Evolutionary conservation across 2,113 vertebrate genomes (phyloP).

Genomic region (Cebus imitator): DNA sequence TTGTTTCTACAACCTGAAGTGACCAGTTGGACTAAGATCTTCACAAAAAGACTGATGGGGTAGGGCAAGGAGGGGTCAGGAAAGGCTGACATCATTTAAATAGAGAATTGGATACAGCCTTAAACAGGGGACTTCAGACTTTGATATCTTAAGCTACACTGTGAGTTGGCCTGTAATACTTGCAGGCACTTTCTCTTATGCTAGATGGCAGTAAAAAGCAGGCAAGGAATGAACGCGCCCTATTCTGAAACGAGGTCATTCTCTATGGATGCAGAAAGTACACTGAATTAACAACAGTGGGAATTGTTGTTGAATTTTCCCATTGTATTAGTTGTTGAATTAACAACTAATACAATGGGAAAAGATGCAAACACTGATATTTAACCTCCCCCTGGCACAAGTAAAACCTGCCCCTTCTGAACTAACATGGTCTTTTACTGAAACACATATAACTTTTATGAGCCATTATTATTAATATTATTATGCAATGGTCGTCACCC

Average conservation of each 20-base stretch:
- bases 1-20: not conserved
- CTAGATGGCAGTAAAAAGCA: not conserved
- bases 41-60: not conserved
- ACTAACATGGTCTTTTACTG: too few species aligned
- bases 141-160: not conserved
- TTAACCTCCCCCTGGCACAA: not conserved
- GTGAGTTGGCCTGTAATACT: not conserved
- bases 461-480: not conserved
- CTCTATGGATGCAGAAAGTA: not conserved
- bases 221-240: not conserved
- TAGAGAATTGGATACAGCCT: not conserved
- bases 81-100: not conserved
- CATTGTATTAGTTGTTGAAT: not conserved
- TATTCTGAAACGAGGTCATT: not conserved
- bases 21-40: not conserved
- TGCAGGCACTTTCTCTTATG: not conserved
- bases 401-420: not conserved
- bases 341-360: not conserved
- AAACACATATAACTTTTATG: not conserved
- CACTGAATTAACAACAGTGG: not conserved
- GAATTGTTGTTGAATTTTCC: not conserved
- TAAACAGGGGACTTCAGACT: not conserved
- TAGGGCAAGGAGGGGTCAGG: not conserved
- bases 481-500: not conserved
- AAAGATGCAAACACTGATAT: not conserved